Percentiles rank a stretch among this genome's conserved stretches.
phyloP scores from a whole-genome alignment of 2,888 invertebrate species.

The Norana najaformis region DNA sequence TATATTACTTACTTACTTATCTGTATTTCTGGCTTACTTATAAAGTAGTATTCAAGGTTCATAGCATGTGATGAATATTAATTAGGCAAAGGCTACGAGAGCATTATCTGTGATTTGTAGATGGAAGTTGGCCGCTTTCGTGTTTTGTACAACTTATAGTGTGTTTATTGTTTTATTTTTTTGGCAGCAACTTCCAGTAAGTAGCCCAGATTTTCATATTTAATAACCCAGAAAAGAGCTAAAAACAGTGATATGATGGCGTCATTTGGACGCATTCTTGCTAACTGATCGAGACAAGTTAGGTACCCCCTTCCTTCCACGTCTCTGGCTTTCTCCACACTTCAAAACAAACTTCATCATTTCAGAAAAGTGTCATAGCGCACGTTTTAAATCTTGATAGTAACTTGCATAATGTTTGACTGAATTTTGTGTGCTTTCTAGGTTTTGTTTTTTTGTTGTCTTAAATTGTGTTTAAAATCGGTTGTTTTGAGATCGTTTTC shows the following conservation, averaged over 20 bases:
- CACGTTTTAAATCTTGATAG: too few species aligned
- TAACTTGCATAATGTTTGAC: too few species aligned
- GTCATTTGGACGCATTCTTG: not conserved
- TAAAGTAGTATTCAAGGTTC: too few species aligned
- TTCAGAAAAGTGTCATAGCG: not conserved
- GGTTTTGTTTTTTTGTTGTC: not conserved
- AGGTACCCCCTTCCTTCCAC: not conserved
- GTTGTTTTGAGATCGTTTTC: not conserved
- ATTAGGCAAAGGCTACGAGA: not conserved
- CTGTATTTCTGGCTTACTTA: too few species aligned
- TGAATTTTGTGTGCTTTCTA: too few species aligned
- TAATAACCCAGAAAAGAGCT: not conserved
- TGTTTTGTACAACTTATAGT: not conserved
- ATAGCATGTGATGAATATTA: not conserved
- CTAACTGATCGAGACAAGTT: not conserved
- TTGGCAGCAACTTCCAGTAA: not conserved
- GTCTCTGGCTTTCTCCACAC: not conserved
- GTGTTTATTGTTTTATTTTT: not conserved
- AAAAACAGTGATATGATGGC: not conserved
- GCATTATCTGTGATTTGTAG: conserved; percentile 1
- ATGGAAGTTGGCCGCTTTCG: not conserved
- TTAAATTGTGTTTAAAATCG: not conserved
- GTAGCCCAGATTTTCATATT: not conserved
- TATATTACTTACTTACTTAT: not conserved
- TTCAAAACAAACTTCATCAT: not conserved